Evolutionary conservation across 2,113 vertebrate genomes (phyloP), one percentile per base, ranked within the genome.

Genomic region (Phaethon lepturus): DNA sequence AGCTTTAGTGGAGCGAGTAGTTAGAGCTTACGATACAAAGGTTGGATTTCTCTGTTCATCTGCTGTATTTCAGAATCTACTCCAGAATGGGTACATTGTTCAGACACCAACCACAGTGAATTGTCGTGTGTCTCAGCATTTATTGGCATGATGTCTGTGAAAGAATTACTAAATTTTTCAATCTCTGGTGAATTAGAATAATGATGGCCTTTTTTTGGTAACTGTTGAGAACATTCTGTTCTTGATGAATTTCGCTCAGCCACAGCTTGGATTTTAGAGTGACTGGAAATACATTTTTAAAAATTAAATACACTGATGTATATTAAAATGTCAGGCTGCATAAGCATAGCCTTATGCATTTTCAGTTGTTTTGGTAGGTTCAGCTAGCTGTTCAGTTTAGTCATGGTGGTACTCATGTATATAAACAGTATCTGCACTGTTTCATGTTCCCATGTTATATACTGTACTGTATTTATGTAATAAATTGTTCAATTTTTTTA

Each of bases 171-270:
- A 5, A 5, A 3, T 35, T 26, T 79, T 40, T 63, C 8, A 1
- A 0, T 28, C 58, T 72, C 49, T 58, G 44, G 11, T 38, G 78
- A 62, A 58, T 69, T 62, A 62, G 29, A 45, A 60, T 79, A 75
- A 52, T 38, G 66, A n/a, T 29, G 44, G 62, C 40, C 23, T 92
- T 95, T 92, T 93, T 85, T 68, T 53, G 87, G 91, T 77, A 85
- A 26, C 85, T n/a, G 67, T 20, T 84, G 47, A 31, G 94, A 90
- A 86, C 60, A 8, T 86, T 33, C 93, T 90, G 94, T 95, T 79
- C 94, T 26, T 31, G 38, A 10, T 35, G 68, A 80, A 71, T 93
- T 90, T 63, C 6, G 4, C 47, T 60, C 69, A n/a, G 22, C 69
- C 47, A 31, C 52, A 56, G 82, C 74, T 82, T 56, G 86, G 29